Evolutionary conservation across 2,797 vertebrate genomes (phyloP).

Genomic region (Graptemys geographica): DNA sequence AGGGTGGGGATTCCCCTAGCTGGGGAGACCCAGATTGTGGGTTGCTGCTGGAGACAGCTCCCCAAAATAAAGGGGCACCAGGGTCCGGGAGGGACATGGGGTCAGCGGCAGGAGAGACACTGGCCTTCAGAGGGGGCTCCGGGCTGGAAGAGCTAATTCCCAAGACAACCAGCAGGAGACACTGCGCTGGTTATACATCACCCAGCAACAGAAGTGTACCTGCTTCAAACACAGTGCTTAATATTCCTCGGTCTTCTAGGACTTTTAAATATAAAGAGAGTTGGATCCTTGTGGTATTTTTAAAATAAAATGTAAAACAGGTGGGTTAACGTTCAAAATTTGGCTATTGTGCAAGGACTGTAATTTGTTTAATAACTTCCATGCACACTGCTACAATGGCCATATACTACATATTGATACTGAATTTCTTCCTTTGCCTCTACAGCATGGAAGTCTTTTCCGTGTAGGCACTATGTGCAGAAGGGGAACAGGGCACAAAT

Average conservation of each 20-base stretch:
- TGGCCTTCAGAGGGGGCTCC: too few relatives aligned
- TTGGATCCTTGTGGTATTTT: constrained; percentile 30
- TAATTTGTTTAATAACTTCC: background rate
- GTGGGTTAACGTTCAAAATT: constrained; percentile 51
- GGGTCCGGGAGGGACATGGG: too few relatives aligned
- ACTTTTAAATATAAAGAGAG: constrained; percentile 65
- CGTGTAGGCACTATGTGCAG: background rate
- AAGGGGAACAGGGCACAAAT: background rate
- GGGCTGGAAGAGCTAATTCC: too few relatives aligned
- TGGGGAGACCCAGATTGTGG: too few relatives aligned
- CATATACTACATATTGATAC: background rate
- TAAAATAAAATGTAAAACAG: constrained; percentile 68
- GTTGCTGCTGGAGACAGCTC: too few relatives aligned
- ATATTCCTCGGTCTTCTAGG: constrained; percentile 13
- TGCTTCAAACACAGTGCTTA: constrained; percentile 24
- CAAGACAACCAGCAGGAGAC: too few relatives aligned
- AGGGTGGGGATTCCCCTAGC: too few relatives aligned
- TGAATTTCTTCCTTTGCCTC: background rate
- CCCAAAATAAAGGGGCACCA: too few relatives aligned
- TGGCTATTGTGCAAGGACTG: constrained; percentile 23
- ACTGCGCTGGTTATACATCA: accelerated
- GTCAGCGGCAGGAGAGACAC: too few relatives aligned
- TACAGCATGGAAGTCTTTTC: background rate
- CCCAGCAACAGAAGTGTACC: background rate
- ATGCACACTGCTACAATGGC: background rate